Evolutionary conservation across 2,113 vertebrate genomes (phyloP).

Genomic region (human (Homo sapiens)): GRCh38 chr7:90082001-90082500

Average conservation of each 20-base stretch:
- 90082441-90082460: background rate
- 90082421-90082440: background rate
- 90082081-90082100: conserved; percentile 78
- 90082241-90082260: background rate
- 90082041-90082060: conserved; percentile 62
- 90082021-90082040: conserved; percentile 70
- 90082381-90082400: conserved; percentile 7
- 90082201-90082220: conserved; percentile 40
- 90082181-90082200: conserved; percentile 39
- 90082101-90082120: conserved; percentile 58
- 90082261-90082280: background rate
- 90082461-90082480: background rate
- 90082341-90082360: background rate
- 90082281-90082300: background rate
- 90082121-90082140: conserved; percentile 71
- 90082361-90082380: conserved; percentile 38
- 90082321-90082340: background rate
- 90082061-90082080: conserved; percentile 70
- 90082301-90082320: background rate
- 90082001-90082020: conserved; percentile 72
- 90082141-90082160: conserved; percentile 51
- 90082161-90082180: conserved; percentile 38
- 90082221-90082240: background rate
- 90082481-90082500: background rate
- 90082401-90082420: background rate